phyloP scores from a whole-genome alignment of 2,113 vertebrate genomes.

The Pyxicephalus adspersus region DNA sequence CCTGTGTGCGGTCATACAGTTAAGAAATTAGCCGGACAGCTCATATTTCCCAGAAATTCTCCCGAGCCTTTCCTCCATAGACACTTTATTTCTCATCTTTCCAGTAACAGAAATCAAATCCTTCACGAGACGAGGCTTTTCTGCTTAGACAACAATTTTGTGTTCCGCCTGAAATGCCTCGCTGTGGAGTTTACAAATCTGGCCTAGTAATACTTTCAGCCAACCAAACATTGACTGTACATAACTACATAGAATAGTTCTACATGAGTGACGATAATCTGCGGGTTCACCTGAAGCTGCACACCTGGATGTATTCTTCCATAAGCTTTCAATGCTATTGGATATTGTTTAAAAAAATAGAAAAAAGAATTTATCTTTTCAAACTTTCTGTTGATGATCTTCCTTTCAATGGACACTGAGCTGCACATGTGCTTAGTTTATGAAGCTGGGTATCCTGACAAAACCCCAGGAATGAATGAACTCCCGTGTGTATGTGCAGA shows the following conservation, averaged over 20 bases:
- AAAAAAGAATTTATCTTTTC: too few relatives aligned
- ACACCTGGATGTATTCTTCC: not conserved
- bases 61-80: slow-evolving; percentile 10
- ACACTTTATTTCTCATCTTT: slow-evolving; percentile 21
- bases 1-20: slow-evolving; percentile 19
- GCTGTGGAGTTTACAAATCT: not conserved
- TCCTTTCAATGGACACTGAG: too few relatives aligned
- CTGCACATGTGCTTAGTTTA: too few relatives aligned
- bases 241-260: not conserved
- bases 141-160: slow-evolving; percentile 23
- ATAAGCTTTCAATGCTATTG: too few relatives aligned
- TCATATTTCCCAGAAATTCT: slow-evolving; percentile 42
- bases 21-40: slow-evolving; percentile 17
- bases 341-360: too few relatives aligned
- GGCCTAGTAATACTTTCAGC: slow-evolving; percentile 4
- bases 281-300: not conserved
- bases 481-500: too few relatives aligned
- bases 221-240: slow-evolving; percentile 17
- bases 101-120: slow-evolving; percentile 42
- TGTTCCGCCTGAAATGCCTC: not conserved
- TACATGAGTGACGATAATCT: not conserved
- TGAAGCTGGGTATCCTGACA: too few relatives aligned
- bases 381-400: too few relatives aligned
- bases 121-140: slow-evolving; percentile 7
- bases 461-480: too few relatives aligned